Base-by-base conservation (phyloP, 2,888 invertebrate genomes). In the Oscheius sp. region DNA sequence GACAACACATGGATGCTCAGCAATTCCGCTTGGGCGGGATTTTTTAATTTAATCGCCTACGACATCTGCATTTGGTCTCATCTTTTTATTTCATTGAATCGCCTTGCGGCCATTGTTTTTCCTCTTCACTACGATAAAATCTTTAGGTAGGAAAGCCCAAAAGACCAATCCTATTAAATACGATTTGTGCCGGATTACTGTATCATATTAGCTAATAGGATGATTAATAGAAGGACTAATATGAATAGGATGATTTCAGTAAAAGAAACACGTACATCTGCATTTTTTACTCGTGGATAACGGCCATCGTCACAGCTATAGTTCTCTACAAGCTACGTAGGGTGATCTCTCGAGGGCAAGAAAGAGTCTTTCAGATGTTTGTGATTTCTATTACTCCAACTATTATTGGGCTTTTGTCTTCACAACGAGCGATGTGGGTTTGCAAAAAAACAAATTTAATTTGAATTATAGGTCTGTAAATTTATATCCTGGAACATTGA, bases 401-500 rank as follows among this genome's bases (percentile, higher is more conserved):
- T 8, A 46, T 12, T 25, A n/a, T 57, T 33, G 63, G 69, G 20
- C 69, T 20, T 55, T 25, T 52, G 23, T 33, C 27, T 25, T 69
- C 63, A 20, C 50, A 45, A 27, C 5, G 20, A 31, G 34, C 45
- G n/a, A 70, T 48, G 25, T 64, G 23, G 15, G 25, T 39, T 15
- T 29, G 58, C 12, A 50, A 52, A 15, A 46, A 27, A n/a, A 61
- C 55, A 2, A 52, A 58, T 20, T 57, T 58, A 25, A 6, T 12
- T 3, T 1, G 4, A 17, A 3, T 12, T 70, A 3, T 45, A 57
- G 50, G 42, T 69, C 10, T 73, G 68, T 50, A 46, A 33, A 27
- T 73, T 71, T 34, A 61, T 71, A n/a, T 70, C 61, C 2, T 73
- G 69, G 61, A 70, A 73, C 39, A 48, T 67, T 2, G 71, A 73